A percentile compares a stretch with the other conserved stretches of the same genome.
These are phyloP conservation scores for Fulmarus glacialis DNA, from an alignment of 2,113 vertebrate species.

Conservation along the genomic window DNA sequence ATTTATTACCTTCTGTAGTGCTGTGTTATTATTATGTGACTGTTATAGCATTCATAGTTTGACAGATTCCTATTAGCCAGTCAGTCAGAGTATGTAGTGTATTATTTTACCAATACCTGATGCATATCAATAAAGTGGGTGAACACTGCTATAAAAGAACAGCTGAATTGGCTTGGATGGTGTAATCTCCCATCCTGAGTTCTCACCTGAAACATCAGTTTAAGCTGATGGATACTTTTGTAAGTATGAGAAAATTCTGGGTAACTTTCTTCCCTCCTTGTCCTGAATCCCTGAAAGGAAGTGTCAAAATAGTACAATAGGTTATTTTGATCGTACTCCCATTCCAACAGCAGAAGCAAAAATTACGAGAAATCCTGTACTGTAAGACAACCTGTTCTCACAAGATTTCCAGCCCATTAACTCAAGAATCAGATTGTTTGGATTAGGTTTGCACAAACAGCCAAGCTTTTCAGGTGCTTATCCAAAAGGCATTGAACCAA, in stretches of 20 bases:
- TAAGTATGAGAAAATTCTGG: background rate
- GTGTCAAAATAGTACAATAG: background rate
- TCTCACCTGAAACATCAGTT: constrained; percentile 4
- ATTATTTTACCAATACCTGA: constrained; percentile 37
- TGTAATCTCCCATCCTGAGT: background rate
- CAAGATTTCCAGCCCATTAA: constrained; percentile 60
- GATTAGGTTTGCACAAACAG: constrained; percentile 50
- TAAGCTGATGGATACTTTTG: background rate
- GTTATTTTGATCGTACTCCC: background rate
- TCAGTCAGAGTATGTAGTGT: constrained; percentile 37
- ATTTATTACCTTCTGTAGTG: constrained; percentile 50
- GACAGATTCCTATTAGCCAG: constrained; percentile 68
- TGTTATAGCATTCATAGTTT: constrained; percentile 65
- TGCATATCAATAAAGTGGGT: constrained; percentile 15
- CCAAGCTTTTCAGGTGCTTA: constrained; percentile 43
- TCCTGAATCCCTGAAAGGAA: background rate
- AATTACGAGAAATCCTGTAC: background rate
- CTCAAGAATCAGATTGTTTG: constrained; percentile 58
- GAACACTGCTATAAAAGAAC: background rate
- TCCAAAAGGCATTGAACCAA: constrained; percentile 45
- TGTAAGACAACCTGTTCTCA: constrained; percentile 37
- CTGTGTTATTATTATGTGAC: constrained; percentile 68
- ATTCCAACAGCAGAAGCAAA: background rate
- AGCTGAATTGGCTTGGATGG: background rate
- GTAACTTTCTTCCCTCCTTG: background rate